Conservation (phyloP, 2,888 invertebrate genomes). For the Andrena chrysosceles region DNA sequence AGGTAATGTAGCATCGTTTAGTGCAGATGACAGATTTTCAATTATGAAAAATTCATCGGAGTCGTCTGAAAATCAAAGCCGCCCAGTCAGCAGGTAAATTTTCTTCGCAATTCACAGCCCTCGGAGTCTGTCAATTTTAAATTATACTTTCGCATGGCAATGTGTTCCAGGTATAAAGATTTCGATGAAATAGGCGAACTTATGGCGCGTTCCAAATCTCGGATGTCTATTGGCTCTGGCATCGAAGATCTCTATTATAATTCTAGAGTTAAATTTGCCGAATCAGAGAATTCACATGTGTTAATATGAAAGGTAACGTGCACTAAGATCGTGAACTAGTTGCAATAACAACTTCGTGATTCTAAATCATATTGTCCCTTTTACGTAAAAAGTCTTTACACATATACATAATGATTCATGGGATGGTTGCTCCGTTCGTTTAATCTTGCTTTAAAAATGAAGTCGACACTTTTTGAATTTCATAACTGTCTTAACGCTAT, state of each 20-base stretch:
- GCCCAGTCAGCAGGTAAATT: slow-evolving; percentile 84
- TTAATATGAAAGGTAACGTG: slow-evolving; percentile 75
- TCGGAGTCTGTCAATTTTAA: not conserved
- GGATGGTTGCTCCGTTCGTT: slow-evolving; percentile 18
- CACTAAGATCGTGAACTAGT: slow-evolving; percentile 32
- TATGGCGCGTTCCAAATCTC: slow-evolving; percentile 82
- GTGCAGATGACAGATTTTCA: slow-evolving; percentile 79
- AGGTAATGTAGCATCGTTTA: slow-evolving; percentile 78
- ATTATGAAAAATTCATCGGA: slow-evolving; percentile 80
- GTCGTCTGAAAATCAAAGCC: slow-evolving; percentile 83
- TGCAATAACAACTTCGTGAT: slow-evolving; percentile 32
- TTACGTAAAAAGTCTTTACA: slow-evolving; percentile 18
- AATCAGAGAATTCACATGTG: slow-evolving; percentile 79
- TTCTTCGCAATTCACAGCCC: not conserved
- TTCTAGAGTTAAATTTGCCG: slow-evolving; percentile 80
- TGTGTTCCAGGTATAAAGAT: slow-evolving; percentile 85
- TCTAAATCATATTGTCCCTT: slow-evolving; percentile 16
- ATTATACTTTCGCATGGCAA: not conserved
- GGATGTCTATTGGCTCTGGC: slow-evolving; percentile 81
- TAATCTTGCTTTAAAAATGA: not conserved
- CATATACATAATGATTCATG: slow-evolving; percentile 26
- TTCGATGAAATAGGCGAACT: slow-evolving; percentile 86
- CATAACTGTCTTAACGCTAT: not conserved
- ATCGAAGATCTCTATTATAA: slow-evolving; percentile 82
- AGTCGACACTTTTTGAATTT: slow-evolving; percentile 1